Conservation (phyloP, 2,113 vertebrate species). For the Plecturocebus donacophilus region DNA sequence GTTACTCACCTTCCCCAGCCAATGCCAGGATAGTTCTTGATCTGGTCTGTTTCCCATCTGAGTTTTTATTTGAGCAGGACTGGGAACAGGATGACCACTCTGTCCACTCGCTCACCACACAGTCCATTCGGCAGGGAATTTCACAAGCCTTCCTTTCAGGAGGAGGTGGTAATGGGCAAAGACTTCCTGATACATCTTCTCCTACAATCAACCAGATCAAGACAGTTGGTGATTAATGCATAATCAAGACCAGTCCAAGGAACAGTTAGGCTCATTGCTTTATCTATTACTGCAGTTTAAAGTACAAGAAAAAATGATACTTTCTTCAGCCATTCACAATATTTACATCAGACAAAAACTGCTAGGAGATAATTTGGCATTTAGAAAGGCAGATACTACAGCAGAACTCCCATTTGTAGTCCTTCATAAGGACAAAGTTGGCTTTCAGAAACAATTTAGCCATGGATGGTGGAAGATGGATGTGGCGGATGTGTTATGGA, state of each 20-base stretch:
- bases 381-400: constrained; percentile 7
- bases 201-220: constrained; percentile 83
- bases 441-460: neutral
- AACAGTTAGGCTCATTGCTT: neutral
- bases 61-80: constrained; percentile 91
- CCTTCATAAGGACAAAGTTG: neutral
- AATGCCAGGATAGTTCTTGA: constrained; percentile 91
- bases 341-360: neutral
- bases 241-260: neutral
- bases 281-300: neutral
- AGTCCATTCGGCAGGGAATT: constrained; percentile 91
- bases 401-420: constrained; percentile 2
- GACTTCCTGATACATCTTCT: constrained; percentile 82
- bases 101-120: constrained; percentile 92
- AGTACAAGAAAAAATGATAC: neutral
- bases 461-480: neutral
- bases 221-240: neutral
- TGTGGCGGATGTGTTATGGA: neutral
- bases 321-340: neutral
- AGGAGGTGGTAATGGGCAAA: constrained; percentile 86
- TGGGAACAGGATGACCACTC: constrained; percentile 94
- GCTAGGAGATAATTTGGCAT: constrained; percentile 1
- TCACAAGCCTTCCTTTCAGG: constrained; percentile 86
- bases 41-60: constrained; percentile 93
- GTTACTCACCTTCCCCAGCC: constrained; percentile 91